Conservation (phyloP, 2,888 invertebrate species). For the Limnephilus lunatus region DNA sequence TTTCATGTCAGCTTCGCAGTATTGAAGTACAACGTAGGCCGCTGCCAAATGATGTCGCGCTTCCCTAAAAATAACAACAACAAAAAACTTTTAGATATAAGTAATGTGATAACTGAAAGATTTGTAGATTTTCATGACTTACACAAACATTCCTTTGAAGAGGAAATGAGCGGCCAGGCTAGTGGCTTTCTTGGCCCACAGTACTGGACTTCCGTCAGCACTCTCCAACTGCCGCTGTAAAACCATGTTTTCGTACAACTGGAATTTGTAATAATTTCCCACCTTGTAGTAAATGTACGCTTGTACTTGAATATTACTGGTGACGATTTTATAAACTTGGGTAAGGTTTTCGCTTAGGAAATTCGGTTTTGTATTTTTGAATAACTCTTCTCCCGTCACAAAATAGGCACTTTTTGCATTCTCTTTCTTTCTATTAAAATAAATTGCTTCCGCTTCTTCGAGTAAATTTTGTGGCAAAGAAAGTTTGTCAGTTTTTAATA, state of each 20-base stretch:
- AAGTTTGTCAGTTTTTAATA: conserved; percentile 27
- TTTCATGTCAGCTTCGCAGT: conserved; percentile 40
- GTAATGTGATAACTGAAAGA: background rate
- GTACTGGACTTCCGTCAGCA: conserved; percentile 36
- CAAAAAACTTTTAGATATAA: background rate
- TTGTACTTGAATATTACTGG: conserved; percentile 37
- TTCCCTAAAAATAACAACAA: conserved; percentile 8
- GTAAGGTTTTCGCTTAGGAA: conserved; percentile 3
- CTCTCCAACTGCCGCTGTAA: conserved; percentile 38
- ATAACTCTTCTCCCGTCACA: conserved; percentile 24
- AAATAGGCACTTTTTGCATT: background rate
- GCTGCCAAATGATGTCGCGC: conserved; percentile 30
- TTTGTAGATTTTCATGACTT: background rate
- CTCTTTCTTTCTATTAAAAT: conserved; percentile 10
- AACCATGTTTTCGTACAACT: conserved; percentile 38
- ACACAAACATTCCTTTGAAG: conserved; percentile 45
- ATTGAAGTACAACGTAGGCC: conserved; percentile 38
- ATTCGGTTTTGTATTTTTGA: background rate
- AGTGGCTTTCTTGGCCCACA: conserved; percentile 41
- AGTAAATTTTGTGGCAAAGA: conserved; percentile 14
- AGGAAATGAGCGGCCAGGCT: conserved; percentile 29
- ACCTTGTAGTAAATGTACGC: conserved; percentile 38
- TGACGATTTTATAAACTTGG: conserved; percentile 27
- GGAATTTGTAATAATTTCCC: conserved; percentile 42
- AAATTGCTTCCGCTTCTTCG: conserved; percentile 25